Conservation (phyloP, 2,888 invertebrate genomes). For the Nomada fucata region DNA sequence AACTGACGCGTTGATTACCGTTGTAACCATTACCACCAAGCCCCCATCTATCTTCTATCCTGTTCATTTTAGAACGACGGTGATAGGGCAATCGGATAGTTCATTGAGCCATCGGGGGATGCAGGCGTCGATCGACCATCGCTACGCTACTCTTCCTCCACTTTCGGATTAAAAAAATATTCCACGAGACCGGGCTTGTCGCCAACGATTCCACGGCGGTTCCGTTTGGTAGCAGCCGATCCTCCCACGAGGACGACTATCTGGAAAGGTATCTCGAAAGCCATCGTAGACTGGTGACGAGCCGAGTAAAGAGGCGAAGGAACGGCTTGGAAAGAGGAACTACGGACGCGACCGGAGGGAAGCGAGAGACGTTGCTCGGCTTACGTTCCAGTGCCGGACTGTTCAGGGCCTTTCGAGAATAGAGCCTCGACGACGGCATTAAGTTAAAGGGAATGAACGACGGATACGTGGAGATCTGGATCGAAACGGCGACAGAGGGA, state of each 20-base stretch:
- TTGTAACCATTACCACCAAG: constrained; percentile 12
- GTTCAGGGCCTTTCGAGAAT: constrained; percentile 61
- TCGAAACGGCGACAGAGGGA: neutral
- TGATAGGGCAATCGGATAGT: neutral
- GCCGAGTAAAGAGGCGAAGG: constrained; percentile 53
- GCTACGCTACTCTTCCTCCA: neutral
- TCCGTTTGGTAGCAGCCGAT: constrained; percentile 51
- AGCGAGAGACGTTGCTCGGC: constrained; percentile 55
- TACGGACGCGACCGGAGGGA: constrained; percentile 3
- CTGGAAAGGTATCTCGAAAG: constrained; percentile 56
- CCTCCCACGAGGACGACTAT: constrained; percentile 54
- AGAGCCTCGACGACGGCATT: constrained; percentile 53
- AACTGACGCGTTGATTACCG: constrained; percentile 45
- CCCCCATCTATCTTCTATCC: constrained; percentile 33
- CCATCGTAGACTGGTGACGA: constrained; percentile 58
- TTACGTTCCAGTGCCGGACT: constrained; percentile 39
- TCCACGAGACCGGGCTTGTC: constrained; percentile 43
- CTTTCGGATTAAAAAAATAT: constrained; percentile 64
- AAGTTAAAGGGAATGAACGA: constrained; percentile 34
- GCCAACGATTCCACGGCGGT: constrained; percentile 34
- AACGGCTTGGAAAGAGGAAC: neutral
- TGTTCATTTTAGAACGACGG: neutral
- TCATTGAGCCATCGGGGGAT: neutral
- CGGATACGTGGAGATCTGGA: neutral
- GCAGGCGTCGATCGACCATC: constrained; percentile 6